A percentile compares a stretch with the other conserved stretches of the same genome.
phyloP scores from a whole-genome alignment of 2,888 invertebrate genomes.

The Lampropteryx suffumata region DNA sequence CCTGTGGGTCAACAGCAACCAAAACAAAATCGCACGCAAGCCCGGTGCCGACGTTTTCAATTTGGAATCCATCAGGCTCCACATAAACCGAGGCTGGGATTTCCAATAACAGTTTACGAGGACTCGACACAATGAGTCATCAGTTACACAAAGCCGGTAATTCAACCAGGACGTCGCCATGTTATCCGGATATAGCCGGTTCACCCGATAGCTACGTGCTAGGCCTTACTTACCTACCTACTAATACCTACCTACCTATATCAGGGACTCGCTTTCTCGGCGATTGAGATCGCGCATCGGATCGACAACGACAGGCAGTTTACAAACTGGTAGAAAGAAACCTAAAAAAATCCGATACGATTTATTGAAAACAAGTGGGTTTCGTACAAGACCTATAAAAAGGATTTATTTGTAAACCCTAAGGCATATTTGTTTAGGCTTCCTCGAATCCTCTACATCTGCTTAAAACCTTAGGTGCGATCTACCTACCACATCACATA shows the following conservation, averaged over 20 bases:
- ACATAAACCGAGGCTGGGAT: slow-evolving; percentile 36
- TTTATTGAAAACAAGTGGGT: neutral
- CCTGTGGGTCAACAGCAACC: slow-evolving; percentile 8
- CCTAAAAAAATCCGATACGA: neutral
- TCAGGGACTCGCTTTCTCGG: slow-evolving; percentile 2
- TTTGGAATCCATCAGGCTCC: slow-evolving; percentile 29
- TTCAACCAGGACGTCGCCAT: slow-evolving; percentile 49
- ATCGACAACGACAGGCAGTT: neutral
- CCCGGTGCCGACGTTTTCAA: slow-evolving; percentile 30
- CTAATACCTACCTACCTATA: slow-evolving; percentile 21
- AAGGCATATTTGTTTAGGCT: neutral
- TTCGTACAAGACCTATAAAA: too few relatives aligned
- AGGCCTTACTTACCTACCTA: slow-evolving; percentile 31
- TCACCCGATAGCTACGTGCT: slow-evolving; percentile 35
- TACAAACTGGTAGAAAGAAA: neutral
- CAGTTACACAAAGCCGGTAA: slow-evolving; percentile 57
- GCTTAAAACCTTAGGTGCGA: slow-evolving; percentile 1
- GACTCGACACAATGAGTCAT: slow-evolving; percentile 50
- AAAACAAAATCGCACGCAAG: slow-evolving; percentile 29
- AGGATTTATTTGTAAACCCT: too few relatives aligned
- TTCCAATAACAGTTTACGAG: slow-evolving; percentile 51
- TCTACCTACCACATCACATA: slow-evolving; percentile 5
- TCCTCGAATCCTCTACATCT: slow-evolving; percentile 1
- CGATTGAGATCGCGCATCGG: slow-evolving; percentile 6
- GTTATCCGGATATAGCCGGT: slow-evolving; percentile 49